Base-by-base conservation (phyloP, 2,888 invertebrate genomes). In the Choristoneura rosaceana region DNA sequence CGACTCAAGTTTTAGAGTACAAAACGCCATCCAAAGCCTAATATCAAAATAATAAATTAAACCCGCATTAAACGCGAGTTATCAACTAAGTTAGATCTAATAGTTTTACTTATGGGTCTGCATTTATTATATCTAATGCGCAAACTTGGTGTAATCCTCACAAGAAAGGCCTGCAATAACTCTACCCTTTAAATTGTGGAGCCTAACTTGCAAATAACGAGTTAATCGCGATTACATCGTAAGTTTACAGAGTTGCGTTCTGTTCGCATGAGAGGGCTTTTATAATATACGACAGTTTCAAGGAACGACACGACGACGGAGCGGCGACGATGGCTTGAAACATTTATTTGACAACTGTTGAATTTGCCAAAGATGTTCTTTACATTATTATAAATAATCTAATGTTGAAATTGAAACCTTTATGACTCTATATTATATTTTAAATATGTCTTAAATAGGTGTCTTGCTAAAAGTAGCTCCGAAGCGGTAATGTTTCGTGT, bases 11-110 rank as follows among this genome's bases (percentile, higher is more conserved):
- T 43, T 43, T 4, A 43, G 12, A 43, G 3, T 12, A 12, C 43
- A 43, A 10, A 3, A 9, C 10, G 9, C 10, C 43, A 43, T 43
- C 43, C 43, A 2, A 43, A 9, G 43, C 43, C 43, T 43, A 43
- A 43, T 43, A 43, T 43, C 43, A 12, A 43, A 43, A 43, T 43
- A 52, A 45, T 55, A 67, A 71, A 71, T 71, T 61, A 50, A 59
- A 58, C 61, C 38, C 25, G 45, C 9, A 65, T 61, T 52, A 55
- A 17, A 9, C 14, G 12, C 62, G n/a, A 66, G 55, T 55, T 12
- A 66, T 66, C 43, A 71, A 45, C 66, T 71, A 71, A 71, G 55
- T 67, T 52, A n/a, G 38, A 50, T 70, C 59, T 71, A 71, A 71
- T 66, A 67, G 71, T 67, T 71, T 71, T 67, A 71, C 62, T 62